Percentiles rank a stretch among this genome's conserved stretches.
These are phyloP conservation scores for Myodes glareolus DNA, from an alignment of 2,113 vertebrate species.

Conservation along the genomic window DNA sequence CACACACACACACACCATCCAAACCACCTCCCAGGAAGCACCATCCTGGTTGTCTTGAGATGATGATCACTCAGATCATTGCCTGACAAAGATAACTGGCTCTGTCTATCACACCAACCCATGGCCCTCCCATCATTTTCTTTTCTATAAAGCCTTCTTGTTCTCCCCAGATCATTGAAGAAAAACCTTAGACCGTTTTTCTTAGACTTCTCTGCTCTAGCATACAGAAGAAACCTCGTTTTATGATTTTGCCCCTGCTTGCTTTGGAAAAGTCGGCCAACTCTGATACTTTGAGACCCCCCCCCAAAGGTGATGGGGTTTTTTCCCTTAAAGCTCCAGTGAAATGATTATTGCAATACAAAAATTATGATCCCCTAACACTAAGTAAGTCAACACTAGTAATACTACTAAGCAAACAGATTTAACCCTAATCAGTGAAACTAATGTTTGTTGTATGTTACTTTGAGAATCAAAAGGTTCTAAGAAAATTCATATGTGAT, in stretches of 20 bases:
- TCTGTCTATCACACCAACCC: neutral
- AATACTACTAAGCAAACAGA: neutral
- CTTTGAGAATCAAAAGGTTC: slow-evolving; percentile 26
- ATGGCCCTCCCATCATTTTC: neutral
- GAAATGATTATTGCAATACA: neutral
- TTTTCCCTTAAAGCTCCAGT: neutral
- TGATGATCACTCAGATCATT: neutral
- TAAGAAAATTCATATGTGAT: neutral
- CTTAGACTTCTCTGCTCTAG: neutral
- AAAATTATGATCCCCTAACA: neutral
- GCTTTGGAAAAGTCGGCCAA: neutral
- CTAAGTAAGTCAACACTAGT: neutral
- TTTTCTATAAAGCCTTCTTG: neutral
- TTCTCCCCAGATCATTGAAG: neutral
- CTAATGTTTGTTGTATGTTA: neutral
- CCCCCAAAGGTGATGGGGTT: neutral
- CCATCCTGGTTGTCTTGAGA: neutral
- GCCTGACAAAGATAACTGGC: neutral
- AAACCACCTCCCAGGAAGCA: neutral
- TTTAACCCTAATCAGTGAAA: neutral
- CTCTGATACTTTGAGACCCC: neutral
- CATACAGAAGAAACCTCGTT: neutral
- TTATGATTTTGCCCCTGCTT: neutral
- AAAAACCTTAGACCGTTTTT: neutral
- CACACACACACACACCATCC: neutral